These are phyloP conservation scores for Cydia fagiglandana DNA, from an alignment of 1,140 invertebrate genomes.

Conservation along the genomic window DNA sequence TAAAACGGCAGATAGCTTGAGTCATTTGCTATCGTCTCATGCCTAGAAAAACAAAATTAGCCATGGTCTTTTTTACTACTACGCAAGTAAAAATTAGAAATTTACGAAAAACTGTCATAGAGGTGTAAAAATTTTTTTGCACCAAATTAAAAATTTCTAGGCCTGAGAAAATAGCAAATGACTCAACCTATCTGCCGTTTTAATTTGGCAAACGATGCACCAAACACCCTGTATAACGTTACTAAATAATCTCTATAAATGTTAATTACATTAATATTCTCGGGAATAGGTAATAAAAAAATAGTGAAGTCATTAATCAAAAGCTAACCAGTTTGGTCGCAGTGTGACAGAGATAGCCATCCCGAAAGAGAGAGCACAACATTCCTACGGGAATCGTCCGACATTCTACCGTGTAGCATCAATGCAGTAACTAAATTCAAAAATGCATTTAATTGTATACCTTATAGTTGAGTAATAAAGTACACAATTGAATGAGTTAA, in stretches of 20 bases:
- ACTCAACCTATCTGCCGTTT: too few relatives aligned
- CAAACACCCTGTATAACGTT: too few relatives aligned
- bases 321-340: conserved; percentile 59
- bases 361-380: conserved; percentile 60
- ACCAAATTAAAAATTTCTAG: too few relatives aligned
- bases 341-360: conserved; percentile 47
- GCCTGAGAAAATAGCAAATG: too few relatives aligned
- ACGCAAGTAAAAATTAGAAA: too few relatives aligned
- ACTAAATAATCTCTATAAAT: conserved; percentile 33
- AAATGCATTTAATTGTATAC: conserved; percentile 20
- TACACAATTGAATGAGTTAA: neutral
- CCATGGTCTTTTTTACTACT: too few relatives aligned
- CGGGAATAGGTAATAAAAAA: conserved; percentile 55
- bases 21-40: too few relatives aligned
- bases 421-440: neutral
- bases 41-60: too few relatives aligned
- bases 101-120: too few relatives aligned
- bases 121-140: too few relatives aligned
- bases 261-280: conserved; percentile 60
- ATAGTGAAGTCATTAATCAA: conserved; percentile 64
- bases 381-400: conserved; percentile 58
- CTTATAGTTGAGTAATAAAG: neutral
- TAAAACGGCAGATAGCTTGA: too few relatives aligned
- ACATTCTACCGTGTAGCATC: conserved; percentile 22
- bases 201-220: too few relatives aligned